Evolutionary conservation across 2,888 invertebrate genomes (phyloP), one percentile per base, ranked within the genome.

Genomic region (Azorinus chamasolen): DNA sequence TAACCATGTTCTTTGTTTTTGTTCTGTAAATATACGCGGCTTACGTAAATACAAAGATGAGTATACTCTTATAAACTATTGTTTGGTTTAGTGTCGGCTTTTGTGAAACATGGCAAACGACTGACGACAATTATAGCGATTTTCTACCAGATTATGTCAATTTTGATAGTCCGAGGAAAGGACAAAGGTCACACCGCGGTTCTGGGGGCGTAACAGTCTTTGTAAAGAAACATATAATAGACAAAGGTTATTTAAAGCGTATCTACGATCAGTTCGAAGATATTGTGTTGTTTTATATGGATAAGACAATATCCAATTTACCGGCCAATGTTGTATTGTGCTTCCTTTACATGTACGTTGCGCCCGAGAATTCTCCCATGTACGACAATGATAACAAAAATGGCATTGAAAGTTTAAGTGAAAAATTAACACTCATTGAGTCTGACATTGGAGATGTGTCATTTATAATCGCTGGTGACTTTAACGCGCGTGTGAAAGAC

Each of bases 401-500:
- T 50, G 68, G 68, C 18, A 62, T 74, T 27, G 62, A 55, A 12
- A 43, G 46, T 18, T 39, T 71, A 22, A 50, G 39, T 37, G 41
- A 71, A 16, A 71, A 64, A 58, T 16, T 71, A 10, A 22, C 50
- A 12, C 10, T 32, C 4, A 65, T 73, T 25, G 32, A 48, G 46
- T 45, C 54, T 39, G 59, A 65, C 10, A 55, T 61, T 39, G 24
- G 27, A 4, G 27, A 65, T 24, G 54, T 59, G 8, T 24, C 54
- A 24, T 32, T 74, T 22, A 22, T 68, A 0, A 54, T 74, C n/a
- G 62, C 63, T n/a, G 74, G 74, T 3, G 74, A 74, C 27, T 24
- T 74, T 16, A 74, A 74, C 39, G 55, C 74, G 14, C n/a, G 74
- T n/a, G 55, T 57, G 18, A 62, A 62, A 55, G 45, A 68, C 24